Evolutionary conservation across 2,888 invertebrate genomes (phyloP).

Genomic region (Drosophila nr. medialis): DNA sequence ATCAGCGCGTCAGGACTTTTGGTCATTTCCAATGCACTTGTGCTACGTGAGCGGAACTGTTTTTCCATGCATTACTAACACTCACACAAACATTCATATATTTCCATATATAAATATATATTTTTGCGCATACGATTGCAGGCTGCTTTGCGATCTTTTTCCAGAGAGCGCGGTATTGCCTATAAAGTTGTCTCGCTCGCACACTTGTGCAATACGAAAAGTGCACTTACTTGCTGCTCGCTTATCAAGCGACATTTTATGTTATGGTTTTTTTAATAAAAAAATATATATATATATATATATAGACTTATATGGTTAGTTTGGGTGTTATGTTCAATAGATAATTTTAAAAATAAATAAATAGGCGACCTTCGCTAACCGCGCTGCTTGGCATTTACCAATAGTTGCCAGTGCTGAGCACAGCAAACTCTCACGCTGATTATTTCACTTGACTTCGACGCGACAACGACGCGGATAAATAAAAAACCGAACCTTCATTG

Average conservation of each 20-base stretch:
- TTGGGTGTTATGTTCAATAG: background rate
- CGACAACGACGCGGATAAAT: too few relatives aligned
- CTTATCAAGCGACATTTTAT: background rate
- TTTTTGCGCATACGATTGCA: constrained; percentile 44
- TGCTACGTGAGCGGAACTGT: constrained; percentile 37
- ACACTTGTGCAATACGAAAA: constrained; percentile 32
- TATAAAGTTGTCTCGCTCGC: constrained; percentile 49
- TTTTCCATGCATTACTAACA: constrained; percentile 48
- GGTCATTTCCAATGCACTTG: constrained; percentile 44
- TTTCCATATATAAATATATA: constrained; percentile 11
- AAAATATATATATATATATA: background rate
- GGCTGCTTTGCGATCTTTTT: constrained; percentile 62
- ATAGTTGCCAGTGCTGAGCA: constrained; percentile 44
- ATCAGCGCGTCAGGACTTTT: constrained; percentile 57
- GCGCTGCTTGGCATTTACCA: constrained; percentile 56
- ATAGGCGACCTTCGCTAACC: constrained; percentile 30
- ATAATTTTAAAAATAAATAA: background rate
- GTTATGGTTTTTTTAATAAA: background rate
- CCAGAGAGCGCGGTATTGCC: constrained; percentile 40
- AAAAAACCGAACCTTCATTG: too few relatives aligned
- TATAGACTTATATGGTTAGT: background rate
- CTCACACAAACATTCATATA: constrained; percentile 22
- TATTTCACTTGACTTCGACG: too few relatives aligned
- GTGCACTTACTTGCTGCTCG: constrained; percentile 3
- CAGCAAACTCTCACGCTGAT: constrained; percentile 31